Evolutionary conservation across 2,113 vertebrate species (phyloP).

Genomic region (Hypanus sabinus): DNA sequence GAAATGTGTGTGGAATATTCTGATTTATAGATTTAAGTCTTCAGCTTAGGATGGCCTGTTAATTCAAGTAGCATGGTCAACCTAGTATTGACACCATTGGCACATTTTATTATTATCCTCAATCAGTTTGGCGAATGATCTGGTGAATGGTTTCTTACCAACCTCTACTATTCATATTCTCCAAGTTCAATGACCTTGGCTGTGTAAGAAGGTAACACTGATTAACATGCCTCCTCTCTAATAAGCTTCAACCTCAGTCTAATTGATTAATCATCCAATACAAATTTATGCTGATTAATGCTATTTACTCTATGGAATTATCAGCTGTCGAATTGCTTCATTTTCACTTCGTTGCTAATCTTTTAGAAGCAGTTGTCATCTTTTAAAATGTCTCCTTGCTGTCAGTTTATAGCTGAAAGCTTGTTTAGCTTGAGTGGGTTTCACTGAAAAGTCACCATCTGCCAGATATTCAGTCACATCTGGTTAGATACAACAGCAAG

Average conservation of each 20-base stretch:
- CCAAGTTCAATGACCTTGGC: background rate
- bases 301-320: background rate
- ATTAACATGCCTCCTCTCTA: background rate
- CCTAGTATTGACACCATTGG: background rate
- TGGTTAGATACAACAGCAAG: background rate
- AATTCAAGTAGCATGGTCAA: background rate
- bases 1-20: background rate
- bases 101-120: background rate
- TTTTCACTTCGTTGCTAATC: background rate
- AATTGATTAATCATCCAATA: background rate
- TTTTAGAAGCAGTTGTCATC: background rate
- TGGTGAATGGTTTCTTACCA: constrained; percentile 1
- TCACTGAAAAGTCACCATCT: background rate
- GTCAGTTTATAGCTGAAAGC: background rate
- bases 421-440: background rate
- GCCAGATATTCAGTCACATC: background rate
- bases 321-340: background rate
- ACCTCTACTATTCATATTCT: background rate
- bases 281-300: background rate
- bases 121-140: background rate
- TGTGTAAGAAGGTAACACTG: background rate
- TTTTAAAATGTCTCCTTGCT: background rate
- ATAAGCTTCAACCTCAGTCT: background rate
- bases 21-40: background rate
- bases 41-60: background rate